A percentile compares a stretch with the other conserved stretches of the same genome.
Evolutionary conservation across 1,140 invertebrate genomes (phyloP).

Genomic region (Telenomus remus): DNA sequence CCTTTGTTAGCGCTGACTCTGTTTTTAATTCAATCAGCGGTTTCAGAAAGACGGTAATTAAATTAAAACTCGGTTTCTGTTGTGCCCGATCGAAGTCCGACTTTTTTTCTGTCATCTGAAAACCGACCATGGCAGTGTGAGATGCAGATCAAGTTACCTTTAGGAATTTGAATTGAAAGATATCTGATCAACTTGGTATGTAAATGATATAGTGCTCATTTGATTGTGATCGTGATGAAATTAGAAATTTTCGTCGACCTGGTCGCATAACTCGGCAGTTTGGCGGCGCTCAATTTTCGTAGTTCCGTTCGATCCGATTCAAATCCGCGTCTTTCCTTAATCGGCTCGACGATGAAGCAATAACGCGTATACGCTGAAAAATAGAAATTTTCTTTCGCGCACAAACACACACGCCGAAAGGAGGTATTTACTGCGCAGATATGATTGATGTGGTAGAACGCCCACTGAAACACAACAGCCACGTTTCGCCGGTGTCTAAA

Average conservation of each 20-base stretch:
- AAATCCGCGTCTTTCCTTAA: background rate
- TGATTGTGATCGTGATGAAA: slow-evolving; percentile 8
- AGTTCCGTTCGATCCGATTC: background rate
- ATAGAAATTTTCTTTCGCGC: slow-evolving; percentile 64
- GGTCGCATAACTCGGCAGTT: background rate
- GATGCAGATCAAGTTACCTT: slow-evolving; percentile 15
- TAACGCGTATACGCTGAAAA: slow-evolving; percentile 63
- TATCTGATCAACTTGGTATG: slow-evolving; percentile 22
- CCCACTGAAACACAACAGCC: slow-evolving; percentile 70
- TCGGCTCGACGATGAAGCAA: slow-evolving; percentile 51
- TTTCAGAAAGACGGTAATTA: background rate
- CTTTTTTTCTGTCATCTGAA: slow-evolving; percentile 7
- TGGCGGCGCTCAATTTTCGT: background rate
- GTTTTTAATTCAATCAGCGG: too few relatives aligned
- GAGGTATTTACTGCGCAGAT: slow-evolving; percentile 66
- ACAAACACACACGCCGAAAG: too few relatives aligned
- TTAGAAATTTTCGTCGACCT: background rate
- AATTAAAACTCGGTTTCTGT: background rate
- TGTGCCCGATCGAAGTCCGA: slow-evolving; percentile 1
- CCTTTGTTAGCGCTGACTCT: too few relatives aligned
- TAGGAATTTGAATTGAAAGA: slow-evolving; percentile 18
- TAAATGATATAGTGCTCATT: slow-evolving; percentile 20
- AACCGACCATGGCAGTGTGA: slow-evolving; percentile 1
- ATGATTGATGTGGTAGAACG: slow-evolving; percentile 70
- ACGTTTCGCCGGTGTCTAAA: slow-evolving; percentile 67